These are phyloP conservation scores for Harpalus rubripes DNA, from an alignment of 2,888 invertebrate genomes.

Conservation along the genomic window DNA sequence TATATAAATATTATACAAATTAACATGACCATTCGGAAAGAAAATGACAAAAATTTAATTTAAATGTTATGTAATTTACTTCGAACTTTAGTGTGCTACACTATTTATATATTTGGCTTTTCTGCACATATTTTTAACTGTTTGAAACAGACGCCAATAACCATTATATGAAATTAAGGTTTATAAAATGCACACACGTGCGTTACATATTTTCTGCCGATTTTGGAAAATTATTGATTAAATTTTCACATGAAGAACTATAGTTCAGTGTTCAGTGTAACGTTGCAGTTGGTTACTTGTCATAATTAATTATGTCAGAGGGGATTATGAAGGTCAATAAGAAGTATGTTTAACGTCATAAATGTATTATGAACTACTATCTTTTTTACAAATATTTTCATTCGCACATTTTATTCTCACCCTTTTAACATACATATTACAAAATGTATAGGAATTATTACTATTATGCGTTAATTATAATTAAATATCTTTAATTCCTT, in stretches of 20 bases:
- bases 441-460: too few species aligned
- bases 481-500: not conserved
- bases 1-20: not conserved
- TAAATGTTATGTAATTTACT: conserved; percentile 20
- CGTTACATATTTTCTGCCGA: not conserved
- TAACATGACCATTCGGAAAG: too few species aligned
- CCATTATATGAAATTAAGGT: conserved; percentile 31
- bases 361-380: not conserved
- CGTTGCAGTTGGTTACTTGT: conserved; percentile 43
- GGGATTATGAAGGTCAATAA: conserved; percentile 49
- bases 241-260: conserved; percentile 17
- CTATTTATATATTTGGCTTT: conserved; percentile 62
- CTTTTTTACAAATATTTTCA: not conserved
- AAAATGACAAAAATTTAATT: not conserved
- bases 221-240: conserved; percentile 10
- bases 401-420: not conserved
- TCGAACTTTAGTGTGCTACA: not conserved
- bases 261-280: conserved; percentile 17
- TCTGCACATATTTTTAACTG: conserved; percentile 39
- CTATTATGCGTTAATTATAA: too few species aligned
- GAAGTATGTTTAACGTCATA: not conserved
- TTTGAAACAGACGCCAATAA: conserved; percentile 11
- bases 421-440: too few species aligned
- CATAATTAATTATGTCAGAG: conserved; percentile 54
- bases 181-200: not conserved